Evolutionary conservation across 2,797 vertebrate species (phyloP).

Genomic region (Crocodylus rhombifer): DNA sequence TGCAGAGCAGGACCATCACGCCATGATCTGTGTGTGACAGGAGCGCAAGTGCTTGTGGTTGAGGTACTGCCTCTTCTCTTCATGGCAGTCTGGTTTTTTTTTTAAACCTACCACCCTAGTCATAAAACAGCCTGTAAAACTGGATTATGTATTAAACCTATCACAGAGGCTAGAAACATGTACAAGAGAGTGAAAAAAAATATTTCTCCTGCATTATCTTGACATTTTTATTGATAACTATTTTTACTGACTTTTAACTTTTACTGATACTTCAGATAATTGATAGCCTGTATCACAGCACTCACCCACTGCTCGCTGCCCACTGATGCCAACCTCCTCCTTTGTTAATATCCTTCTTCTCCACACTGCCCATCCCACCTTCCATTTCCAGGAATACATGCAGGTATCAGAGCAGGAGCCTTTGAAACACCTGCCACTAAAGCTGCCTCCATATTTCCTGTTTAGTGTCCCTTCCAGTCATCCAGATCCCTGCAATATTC

Average conservation of each 20-base stretch:
- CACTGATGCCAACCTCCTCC: neutral
- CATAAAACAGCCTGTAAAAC: neutral
- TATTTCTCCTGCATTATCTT: neutral
- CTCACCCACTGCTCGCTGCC: rapidly evolving
- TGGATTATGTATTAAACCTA: neutral
- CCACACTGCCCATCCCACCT: neutral
- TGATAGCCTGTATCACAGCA: rapidly evolving
- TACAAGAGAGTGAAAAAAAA: neutral
- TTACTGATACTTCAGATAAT: neutral
- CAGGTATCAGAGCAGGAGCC: rapidly evolving
- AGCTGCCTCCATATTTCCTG: neutral
- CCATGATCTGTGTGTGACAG: neutral
- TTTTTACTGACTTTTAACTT: neutral
- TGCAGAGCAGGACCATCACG: neutral
- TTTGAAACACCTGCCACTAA: neutral
- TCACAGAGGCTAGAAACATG: neutral
- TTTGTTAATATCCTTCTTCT: rapidly evolving
- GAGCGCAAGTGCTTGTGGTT: neutral
- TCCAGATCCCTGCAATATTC: neutral
- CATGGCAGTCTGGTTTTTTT: neutral
- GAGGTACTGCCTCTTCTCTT: neutral
- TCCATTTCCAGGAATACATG: rapidly evolving
- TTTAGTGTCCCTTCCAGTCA: neutral
- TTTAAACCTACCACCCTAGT: neutral
- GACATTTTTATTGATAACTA: neutral